A percentile compares a stretch with the other conserved stretches of the same genome.
These are phyloP conservation scores for Euphydryas editha DNA, from an alignment of 2,888 invertebrate species.

Conservation along the genomic window DNA sequence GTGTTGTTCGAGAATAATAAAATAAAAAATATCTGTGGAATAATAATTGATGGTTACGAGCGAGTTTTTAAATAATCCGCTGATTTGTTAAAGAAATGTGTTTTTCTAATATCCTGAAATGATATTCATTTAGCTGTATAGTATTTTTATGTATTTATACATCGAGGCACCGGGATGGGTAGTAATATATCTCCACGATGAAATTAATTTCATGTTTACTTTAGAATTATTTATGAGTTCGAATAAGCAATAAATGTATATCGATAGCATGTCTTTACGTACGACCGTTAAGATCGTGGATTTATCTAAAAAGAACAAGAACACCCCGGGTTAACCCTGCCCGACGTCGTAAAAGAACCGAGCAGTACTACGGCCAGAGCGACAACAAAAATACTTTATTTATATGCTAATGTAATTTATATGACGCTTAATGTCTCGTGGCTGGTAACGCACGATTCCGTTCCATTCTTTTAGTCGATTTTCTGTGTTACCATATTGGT, in stretches of 20 bases:
- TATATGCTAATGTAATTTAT: constrained; percentile 84
- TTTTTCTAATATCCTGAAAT: constrained; percentile 1
- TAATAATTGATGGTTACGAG: not conserved
- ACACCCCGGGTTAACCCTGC: constrained; percentile 74
- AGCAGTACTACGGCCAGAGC: constrained; percentile 67
- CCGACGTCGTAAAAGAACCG: constrained; percentile 77
- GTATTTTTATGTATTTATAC: constrained; percentile 25
- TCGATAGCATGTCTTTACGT: constrained; percentile 81
- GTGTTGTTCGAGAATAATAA: not conserved
- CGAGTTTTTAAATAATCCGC: not conserved
- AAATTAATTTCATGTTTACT: constrained; percentile 80
- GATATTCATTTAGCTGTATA: constrained; percentile 9
- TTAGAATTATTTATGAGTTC: constrained; percentile 79
- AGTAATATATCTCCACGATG: constrained; percentile 63
- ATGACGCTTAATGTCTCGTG: constrained; percentile 83
- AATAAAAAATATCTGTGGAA: not conserved
- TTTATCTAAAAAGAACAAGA: constrained; percentile 82
- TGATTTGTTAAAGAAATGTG: not conserved
- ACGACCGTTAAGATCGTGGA: constrained; percentile 79
- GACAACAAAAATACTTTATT: constrained; percentile 83
- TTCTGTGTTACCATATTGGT: constrained; percentile 49
- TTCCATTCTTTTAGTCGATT: constrained; percentile 68
- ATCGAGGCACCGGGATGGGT: constrained; percentile 36
- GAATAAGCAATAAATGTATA: constrained; percentile 81
- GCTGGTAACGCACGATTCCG: constrained; percentile 82